Conservation (phyloP, 2,888 invertebrate genomes). For the Tetrapedia diversipes region DNA sequence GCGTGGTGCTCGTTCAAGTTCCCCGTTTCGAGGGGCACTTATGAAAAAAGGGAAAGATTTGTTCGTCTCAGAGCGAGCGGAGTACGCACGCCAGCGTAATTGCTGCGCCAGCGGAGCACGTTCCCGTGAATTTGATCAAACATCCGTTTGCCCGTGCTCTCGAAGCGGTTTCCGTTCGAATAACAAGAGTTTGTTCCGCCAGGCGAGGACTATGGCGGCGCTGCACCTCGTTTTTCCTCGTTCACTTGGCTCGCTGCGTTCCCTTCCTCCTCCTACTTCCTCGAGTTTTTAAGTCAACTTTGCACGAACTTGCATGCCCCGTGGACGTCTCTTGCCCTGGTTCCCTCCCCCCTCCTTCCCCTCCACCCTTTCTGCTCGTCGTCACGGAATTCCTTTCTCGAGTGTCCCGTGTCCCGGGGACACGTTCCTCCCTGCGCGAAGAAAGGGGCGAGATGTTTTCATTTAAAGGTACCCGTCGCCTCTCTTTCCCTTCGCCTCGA, state of each 20-base stretch:
- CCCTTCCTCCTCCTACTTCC: neutral
- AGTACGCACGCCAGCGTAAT: slow-evolving; percentile 17
- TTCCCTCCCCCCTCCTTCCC: slow-evolving; percentile 31
- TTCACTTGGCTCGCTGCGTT: slow-evolving; percentile 20
- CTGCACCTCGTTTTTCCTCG: neutral
- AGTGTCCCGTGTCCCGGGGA: slow-evolving; percentile 42
- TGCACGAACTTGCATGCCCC: slow-evolving; percentile 57
- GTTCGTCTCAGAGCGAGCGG: neutral
- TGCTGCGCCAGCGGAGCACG: slow-evolving; percentile 14
- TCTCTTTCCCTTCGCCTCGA: neutral
- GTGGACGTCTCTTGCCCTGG: slow-evolving; percentile 56
- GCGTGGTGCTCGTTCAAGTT: neutral
- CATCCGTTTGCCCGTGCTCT: slow-evolving; percentile 36
- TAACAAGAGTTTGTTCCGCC: slow-evolving; percentile 41
- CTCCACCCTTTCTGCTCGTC: slow-evolving; percentile 7
- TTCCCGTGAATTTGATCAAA: slow-evolving; percentile 44
- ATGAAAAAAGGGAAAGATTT: neutral
- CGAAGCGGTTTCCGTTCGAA: slow-evolving; percentile 44
- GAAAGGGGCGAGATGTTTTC: slow-evolving; percentile 54
- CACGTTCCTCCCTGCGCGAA: slow-evolving; percentile 31
- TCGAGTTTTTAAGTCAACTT: slow-evolving; percentile 66
- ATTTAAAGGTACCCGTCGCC: slow-evolving; percentile 43
- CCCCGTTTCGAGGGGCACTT: neutral
- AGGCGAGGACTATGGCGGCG: neutral
- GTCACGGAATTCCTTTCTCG: slow-evolving; percentile 41